Evolutionary conservation across 1,140 invertebrate species (phyloP), one percentile per base, ranked within the genome.

Genomic region (Augochlora pura): DNA sequence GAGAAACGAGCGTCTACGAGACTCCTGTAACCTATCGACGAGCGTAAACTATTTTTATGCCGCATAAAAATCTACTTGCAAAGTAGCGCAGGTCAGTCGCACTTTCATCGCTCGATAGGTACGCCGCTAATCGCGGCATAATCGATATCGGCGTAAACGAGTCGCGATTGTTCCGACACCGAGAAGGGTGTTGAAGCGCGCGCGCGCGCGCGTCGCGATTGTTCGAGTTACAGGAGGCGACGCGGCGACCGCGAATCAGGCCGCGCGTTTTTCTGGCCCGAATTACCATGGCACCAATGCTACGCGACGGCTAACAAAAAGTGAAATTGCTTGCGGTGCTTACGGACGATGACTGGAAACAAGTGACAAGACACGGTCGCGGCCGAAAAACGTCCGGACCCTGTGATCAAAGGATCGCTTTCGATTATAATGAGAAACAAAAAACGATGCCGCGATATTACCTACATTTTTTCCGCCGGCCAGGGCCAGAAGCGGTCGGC

Each of bases 341-440:
- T 87, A 87, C 86, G 72, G 83, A 75, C 78, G 86, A 87, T 72
- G 86, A 76, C 71, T 81, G 77, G 84, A 86, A 86, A 80, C 69
- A 78, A 86, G 77, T 77, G 81, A 86, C 84, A 80, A 80, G 76
- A 76, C 54, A 71, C 57, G 65, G 38, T 49, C 59, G 57, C 25
- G 23, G 25, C 8, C 46, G 80, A 86, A 85, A 85, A 85, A 85
- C 80, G 21, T 60, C 73, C 71, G 59, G 75, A 54, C 54, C 79
- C 57, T 60, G 78, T 79, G 83, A 86, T 86, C 83, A 82, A 85
- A 85, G 83, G 76, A 82, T 85, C 84, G 71, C 75, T 85, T 84
- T 85, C 83, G 82, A 85, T 85, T 81, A 71, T 77, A 74, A 49
- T 10, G 5, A n/a, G 32, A 23, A 14, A 12, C 16, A 27, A 21